Percentiles rank a stretch among this genome's conserved stretches.
Evolutionary conservation across 2,888 invertebrate species (phyloP).

Genomic region (Rhorus exstirpatorius): DNA sequence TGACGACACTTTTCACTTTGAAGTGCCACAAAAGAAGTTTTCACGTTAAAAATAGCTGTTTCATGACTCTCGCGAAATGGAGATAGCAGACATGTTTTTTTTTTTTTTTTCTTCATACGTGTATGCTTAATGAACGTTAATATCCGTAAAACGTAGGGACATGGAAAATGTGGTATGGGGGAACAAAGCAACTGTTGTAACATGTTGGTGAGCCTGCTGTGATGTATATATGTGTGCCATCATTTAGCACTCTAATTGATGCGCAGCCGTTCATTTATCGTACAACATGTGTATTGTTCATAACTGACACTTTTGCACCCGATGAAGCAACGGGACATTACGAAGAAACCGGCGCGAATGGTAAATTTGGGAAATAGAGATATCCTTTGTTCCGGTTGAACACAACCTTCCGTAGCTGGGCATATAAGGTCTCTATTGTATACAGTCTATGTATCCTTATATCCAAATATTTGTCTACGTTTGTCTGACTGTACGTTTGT

Average conservation of each 20-base stretch:
- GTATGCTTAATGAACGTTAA: neutral
- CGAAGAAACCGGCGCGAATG: constrained; percentile 17
- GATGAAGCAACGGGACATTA: constrained; percentile 13
- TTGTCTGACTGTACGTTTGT: neutral
- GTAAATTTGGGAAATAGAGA: constrained; percentile 39
- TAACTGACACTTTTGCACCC: neutral
- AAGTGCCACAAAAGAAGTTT: no score
- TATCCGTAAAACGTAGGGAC: constrained; percentile 19
- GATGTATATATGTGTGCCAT: constrained; percentile 45
- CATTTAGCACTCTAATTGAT: constrained; percentile 54
- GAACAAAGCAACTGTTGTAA: constrained; percentile 60
- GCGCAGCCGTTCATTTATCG: constrained; percentile 17
- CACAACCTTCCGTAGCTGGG: neutral
- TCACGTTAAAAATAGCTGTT: no score
- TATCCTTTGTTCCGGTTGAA: constrained; percentile 35
- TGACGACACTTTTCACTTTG: no score
- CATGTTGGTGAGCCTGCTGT: constrained; percentile 21
- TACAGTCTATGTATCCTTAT: neutral
- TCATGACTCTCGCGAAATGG: neutral
- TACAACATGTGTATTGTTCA: constrained; percentile 29
- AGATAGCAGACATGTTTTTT: neutral
- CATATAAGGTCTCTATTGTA: neutral
- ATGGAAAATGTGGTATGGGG: constrained; percentile 4
- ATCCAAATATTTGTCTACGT: constrained; percentile 18
- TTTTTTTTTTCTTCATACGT: neutral